phyloP scores from a whole-genome alignment of 2,888 invertebrate genomes.

The Oxystoma pomonae region DNA sequence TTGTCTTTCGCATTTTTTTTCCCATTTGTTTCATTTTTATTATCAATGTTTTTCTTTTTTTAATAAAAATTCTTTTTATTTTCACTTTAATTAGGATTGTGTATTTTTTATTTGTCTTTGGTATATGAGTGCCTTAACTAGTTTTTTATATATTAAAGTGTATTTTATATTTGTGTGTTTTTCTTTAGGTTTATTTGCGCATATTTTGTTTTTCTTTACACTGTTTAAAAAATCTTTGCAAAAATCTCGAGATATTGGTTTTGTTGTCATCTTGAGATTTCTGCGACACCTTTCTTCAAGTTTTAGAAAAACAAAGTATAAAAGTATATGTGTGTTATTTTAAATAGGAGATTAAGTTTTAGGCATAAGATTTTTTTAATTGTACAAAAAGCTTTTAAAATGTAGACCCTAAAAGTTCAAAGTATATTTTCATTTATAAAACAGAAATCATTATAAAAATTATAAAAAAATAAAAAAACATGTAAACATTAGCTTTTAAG shows the following conservation, averaged over 20 bases:
- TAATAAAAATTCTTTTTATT: conserved; percentile 8
- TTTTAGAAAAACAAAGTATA: background rate
- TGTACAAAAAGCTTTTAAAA: background rate
- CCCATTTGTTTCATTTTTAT: conserved; percentile 12
- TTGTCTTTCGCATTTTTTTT: conserved; percentile 11
- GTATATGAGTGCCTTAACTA: background rate
- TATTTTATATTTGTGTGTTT: background rate
- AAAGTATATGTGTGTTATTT: background rate
- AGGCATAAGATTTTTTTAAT: background rate
- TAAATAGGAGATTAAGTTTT: background rate
- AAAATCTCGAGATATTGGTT: background rate
- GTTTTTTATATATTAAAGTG: background rate
- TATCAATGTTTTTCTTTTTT: conserved; percentile 14
- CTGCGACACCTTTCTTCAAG: background rate
- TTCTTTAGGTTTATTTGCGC: background rate
- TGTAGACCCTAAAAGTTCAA: too few relatives aligned
- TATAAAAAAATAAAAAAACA: too few relatives aligned
- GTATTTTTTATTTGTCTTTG: background rate
- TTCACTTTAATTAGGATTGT: background rate
- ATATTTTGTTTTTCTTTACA: background rate
- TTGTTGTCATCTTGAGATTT: background rate
- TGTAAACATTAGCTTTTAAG: too few relatives aligned
- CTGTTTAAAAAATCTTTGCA: background rate
- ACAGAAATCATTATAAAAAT: too few relatives aligned
- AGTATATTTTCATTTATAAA: too few relatives aligned